These are phyloP conservation scores for Chauna torquata DNA, from an alignment of 2,113 vertebrate species.

Conservation along the genomic window DNA sequence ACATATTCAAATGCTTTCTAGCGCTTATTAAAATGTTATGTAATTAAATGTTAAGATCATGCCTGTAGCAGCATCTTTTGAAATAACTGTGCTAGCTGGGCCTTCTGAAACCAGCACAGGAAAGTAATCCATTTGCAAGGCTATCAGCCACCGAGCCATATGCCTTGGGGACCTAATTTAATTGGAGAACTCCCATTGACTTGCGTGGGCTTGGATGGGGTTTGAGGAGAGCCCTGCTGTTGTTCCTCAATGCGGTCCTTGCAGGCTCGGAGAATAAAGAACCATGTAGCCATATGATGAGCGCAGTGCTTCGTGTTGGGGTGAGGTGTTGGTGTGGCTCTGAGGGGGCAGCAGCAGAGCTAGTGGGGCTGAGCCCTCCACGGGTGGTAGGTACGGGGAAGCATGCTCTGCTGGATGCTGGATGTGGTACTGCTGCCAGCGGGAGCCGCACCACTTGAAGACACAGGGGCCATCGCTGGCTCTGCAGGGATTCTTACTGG, in stretches of 20 bases:
- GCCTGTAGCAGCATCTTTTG: conserved; percentile 46
- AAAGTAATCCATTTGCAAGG: conserved; percentile 30
- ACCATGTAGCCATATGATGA: neutral
- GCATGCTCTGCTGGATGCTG: conserved; percentile 33
- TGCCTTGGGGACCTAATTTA: conserved; percentile 20
- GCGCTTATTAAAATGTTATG: conserved; percentile 42
- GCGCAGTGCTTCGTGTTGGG: neutral
- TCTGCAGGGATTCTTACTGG: neutral
- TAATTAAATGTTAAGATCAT: conserved; percentile 58
- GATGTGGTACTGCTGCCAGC: neutral
- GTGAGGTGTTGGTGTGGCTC: neutral
- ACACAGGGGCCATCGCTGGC: neutral
- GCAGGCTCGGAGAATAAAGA: neutral
- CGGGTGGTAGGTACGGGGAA: neutral
- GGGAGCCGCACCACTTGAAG: neutral
- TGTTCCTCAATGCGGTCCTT: neutral
- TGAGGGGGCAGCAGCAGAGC: neutral
- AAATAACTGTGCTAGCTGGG: conserved; percentile 13
- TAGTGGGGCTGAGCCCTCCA: neutral
- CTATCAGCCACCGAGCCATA: neutral
- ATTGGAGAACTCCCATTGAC: conserved; percentile 11
- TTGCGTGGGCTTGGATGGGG: neutral
- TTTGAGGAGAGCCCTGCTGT: neutral
- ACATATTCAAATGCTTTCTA: neutral
- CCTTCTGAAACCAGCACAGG: conserved; percentile 1